Percentiles rank a stretch among this genome's conserved stretches.
Evolutionary conservation across 2,888 invertebrate species (phyloP).

Genomic region (Epinotia nisella): DNA sequence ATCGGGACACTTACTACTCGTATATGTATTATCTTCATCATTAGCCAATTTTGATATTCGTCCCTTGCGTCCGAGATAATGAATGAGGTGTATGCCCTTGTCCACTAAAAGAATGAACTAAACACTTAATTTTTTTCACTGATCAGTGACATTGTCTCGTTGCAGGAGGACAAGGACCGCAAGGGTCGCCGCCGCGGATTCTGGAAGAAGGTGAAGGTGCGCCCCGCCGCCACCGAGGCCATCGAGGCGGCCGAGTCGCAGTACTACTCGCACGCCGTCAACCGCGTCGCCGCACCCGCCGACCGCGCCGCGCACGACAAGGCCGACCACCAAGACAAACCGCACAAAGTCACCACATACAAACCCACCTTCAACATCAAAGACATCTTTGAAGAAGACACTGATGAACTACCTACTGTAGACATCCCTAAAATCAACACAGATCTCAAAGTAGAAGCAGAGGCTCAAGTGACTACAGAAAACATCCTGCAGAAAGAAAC

Average conservation of each 20-base stretch:
- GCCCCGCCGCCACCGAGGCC: constrained; percentile 84
- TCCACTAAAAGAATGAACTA: background rate
- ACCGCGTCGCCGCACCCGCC: constrained; percentile 71
- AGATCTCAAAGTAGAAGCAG: constrained; percentile 50
- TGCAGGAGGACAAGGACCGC: constrained; percentile 52
- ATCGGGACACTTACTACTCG: too few species aligned
- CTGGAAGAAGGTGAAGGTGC: constrained; percentile 89
- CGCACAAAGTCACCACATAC: constrained; percentile 67
- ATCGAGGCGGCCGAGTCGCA: constrained; percentile 93
- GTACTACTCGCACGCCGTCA: constrained; percentile 85
- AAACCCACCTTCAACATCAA: constrained; percentile 70
- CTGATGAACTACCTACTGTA: constrained; percentile 57
- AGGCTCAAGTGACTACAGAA: constrained; percentile 49
- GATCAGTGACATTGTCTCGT: constrained; percentile 47
- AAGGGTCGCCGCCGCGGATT: constrained; percentile 86
- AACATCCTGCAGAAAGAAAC: constrained; percentile 53
- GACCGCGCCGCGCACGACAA: constrained; percentile 62
- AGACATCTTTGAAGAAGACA: constrained; percentile 64
- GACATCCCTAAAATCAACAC: constrained; percentile 67
- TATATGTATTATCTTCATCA: background rate
- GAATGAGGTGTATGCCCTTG: background rate
- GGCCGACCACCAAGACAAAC: constrained; percentile 59
- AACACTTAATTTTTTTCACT: background rate
- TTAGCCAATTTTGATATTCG: background rate
- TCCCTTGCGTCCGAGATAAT: background rate